Evolutionary conservation across 1,140 invertebrate genomes (phyloP), one percentile per base, ranked within the genome.

Genomic region (Amphibalanus amphitrite): DNA sequence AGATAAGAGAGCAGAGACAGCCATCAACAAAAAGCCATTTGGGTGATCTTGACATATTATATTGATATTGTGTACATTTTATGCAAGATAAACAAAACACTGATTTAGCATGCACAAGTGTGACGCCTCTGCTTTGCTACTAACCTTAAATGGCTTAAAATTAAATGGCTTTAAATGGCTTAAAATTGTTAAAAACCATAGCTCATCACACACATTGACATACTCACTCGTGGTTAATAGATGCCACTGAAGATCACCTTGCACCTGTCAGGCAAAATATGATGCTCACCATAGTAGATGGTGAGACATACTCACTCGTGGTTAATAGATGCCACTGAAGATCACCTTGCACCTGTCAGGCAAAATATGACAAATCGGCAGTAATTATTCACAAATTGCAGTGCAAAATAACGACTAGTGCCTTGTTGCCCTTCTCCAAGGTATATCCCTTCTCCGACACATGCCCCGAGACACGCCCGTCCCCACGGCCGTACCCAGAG

Each of bases 241-340:
- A n/a, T n/a, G n/a, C n/a, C n/a, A n/a, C n/a, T n/a, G n/a, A 59
- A 15, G 47, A 59, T 15, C 25, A 13, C 13, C 25, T 59, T 59
- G 47, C 25, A 25, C 25, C 13, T 59, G 47, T 15, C 47, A 15
- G 59, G 28, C 67, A 72, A 64, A 69, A 73, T 69, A 71, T 67
- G 70, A 73, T n/a, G n/a, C n/a, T n/a, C n/a, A n/a, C n/a, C n/a
- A n/a, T n/a, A n/a, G n/a, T n/a, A n/a, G n/a, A n/a, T n/a, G n/a
- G n/a, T n/a, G n/a, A n/a, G n/a, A n/a, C n/a, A n/a, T n/a, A n/a
- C n/a, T n/a, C n/a, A n/a, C n/a, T n/a, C n/a, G n/a, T n/a, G n/a
- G n/a, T n/a, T n/a, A n/a, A n/a, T n/a, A n/a, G n/a, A n/a, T n/a
- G n/a, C n/a, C n/a, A n/a, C n/a, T n/a, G n/a, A 59, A 15, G 47